Evolutionary conservation across 2,113 vertebrate species (phyloP).

Genomic region (Hassar affinis): DNA sequence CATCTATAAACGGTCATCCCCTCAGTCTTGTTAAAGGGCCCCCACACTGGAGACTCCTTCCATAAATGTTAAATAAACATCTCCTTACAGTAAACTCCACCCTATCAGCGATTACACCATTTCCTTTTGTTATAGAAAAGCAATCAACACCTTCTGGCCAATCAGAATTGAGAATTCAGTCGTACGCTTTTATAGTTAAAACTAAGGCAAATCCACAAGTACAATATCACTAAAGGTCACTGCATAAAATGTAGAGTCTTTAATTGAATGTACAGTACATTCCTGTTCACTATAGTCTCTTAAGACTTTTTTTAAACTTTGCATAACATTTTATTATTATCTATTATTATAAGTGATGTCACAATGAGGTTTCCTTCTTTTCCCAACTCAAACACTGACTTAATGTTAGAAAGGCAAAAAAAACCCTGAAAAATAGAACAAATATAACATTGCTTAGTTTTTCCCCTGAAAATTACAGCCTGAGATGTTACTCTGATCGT

Average conservation of each 20-base stretch:
- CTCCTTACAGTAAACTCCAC: no score
- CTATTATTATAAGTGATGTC: background rate
- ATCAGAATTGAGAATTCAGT: background rate
- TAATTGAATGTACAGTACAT: no score
- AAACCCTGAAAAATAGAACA: no score
- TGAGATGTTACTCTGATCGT: background rate
- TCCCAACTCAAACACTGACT: background rate
- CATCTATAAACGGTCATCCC: no score
- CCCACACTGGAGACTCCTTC: no score
- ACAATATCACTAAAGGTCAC: background rate
- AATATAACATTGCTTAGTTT: background rate
- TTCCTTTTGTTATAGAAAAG: background rate
- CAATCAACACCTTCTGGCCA: background rate
- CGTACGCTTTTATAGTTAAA: background rate
- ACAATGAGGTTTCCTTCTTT: background rate
- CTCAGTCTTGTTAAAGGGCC: no score
- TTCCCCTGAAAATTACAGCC: background rate
- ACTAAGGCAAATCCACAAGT: background rate
- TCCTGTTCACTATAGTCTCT: background rate
- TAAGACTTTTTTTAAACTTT: background rate
- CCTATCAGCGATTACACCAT: no score
- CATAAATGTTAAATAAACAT: no score
- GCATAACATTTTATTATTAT: no score
- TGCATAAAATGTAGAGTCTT: background rate
- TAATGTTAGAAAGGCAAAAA: background rate